Base-by-base conservation (phyloP, 2,113 vertebrate species). In the Calyptommatus sinebrachiatus region DNA sequence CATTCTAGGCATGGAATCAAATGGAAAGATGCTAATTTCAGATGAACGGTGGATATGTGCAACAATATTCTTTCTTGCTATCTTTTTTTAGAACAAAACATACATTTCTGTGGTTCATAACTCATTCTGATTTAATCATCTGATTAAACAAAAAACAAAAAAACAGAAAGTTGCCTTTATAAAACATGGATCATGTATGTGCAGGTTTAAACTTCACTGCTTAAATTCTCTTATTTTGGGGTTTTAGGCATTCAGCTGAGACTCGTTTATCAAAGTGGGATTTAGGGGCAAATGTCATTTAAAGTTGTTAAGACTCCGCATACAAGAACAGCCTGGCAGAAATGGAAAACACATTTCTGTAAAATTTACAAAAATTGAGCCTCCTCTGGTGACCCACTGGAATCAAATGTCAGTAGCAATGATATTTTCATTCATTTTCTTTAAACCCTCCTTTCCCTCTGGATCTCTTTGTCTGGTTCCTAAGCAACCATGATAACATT, bases 401-500 rank as follows among this genome's bases (percentile, higher is more conserved):
- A 88, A 88, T 91, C 79, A 93, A 89, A 91, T 88, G 68, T 86
- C 86, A 85, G 76, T 63, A 63, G 18, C 85, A 66, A 91, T 87
- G 76, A 87, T 85, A 86, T 92, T 90, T 95, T 88, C 86, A 90
- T 90, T 92, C 85, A 90, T 92, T 90, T 85, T 3, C n/a, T 69
- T 83, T 87, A 72, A 73, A 88, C 73, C 79, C 88, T 76, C 80
- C 88, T 89, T 90, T 11, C 89, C 65, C 74, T 85, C 89, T 87
- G 78, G 92, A 91, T 84, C 78, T 14, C 48, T 89, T 91, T 91
- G 86, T 91, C 79, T 92, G 50, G 89, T 94, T 94, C 86, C 92
- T 92, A 94, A 83, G 91, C 90, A 94, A 94, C 92, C 82, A 89
- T 77, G 75, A 65, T 86, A 87, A 91, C 81, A 72, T 61, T 91